Conservation (phyloP, 2,113 vertebrate genomes). For the Ammodytes marinus region DNA sequence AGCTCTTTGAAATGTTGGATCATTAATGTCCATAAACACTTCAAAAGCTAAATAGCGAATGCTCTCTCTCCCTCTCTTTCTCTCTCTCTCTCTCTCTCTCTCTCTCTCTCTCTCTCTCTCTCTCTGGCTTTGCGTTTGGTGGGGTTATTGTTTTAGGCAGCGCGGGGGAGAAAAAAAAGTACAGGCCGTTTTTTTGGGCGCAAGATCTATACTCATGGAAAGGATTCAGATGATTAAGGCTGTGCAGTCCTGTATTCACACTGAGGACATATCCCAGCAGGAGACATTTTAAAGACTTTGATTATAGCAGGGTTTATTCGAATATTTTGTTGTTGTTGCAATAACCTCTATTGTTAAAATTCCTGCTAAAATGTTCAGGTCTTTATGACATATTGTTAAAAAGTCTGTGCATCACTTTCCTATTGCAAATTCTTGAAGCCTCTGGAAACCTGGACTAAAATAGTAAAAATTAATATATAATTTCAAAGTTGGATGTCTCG, state of each 20-base stretch:
- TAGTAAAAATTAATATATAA: too few relatives aligned
- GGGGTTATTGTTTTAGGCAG: conserved; percentile 73
- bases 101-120: too few relatives aligned
- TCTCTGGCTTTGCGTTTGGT: conserved; percentile 37
- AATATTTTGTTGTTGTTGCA: conserved; percentile 34
- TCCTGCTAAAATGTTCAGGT: neutral
- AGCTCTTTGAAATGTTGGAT: conserved; percentile 74
- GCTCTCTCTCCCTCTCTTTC: conserved; percentile 13
- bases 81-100: too few relatives aligned
- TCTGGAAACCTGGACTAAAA: neutral
- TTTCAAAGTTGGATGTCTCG: too few relatives aligned
- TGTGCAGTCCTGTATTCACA: conserved; percentile 54
- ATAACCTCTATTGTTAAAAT: conserved; percentile 22
- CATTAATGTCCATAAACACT: conserved; percentile 78
- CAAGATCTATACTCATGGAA: conserved; percentile 49
- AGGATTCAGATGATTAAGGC: conserved; percentile 59
- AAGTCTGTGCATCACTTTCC: neutral
- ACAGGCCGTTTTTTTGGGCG: conserved; percentile 50
- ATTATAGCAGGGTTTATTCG: conserved; percentile 37
- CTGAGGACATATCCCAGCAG: conserved; percentile 61
- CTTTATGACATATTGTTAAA: conserved; percentile 15
- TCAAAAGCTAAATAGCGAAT: conserved; percentile 60
- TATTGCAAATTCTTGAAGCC: conserved; percentile 3
- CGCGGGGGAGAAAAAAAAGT: conserved; percentile 17
- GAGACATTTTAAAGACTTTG: conserved; percentile 32